Evolutionary conservation across 2,113 vertebrate genomes (phyloP).

Genomic region (Sylvia atricapilla): DNA sequence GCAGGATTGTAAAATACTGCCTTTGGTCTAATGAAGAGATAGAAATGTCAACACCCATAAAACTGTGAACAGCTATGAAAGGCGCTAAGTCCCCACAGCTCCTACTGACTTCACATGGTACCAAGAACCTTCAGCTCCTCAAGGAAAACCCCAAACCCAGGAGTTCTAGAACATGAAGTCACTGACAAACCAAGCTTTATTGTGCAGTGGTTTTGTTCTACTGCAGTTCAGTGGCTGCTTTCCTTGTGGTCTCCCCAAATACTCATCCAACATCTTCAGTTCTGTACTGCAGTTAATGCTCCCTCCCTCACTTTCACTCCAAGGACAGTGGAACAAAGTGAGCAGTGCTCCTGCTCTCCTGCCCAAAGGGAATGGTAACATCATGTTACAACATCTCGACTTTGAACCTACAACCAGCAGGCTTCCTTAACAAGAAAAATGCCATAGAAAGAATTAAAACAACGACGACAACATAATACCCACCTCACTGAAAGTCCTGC

Average conservation of each 20-base stretch:
- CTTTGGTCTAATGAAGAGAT: background rate
- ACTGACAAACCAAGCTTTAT: background rate
- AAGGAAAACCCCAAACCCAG: background rate
- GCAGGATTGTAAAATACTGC: background rate
- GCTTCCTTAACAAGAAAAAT: background rate
- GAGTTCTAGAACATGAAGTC: background rate
- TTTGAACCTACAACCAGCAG: background rate
- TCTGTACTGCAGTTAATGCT: background rate
- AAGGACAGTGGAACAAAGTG: background rate
- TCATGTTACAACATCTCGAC: background rate
- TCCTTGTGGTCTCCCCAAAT: background rate
- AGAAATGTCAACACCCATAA: background rate
- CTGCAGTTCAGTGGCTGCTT: background rate
- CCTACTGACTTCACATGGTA: background rate
- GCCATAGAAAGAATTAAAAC: background rate
- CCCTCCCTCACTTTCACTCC: background rate
- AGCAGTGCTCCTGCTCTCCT: background rate
- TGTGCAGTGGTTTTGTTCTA: background rate
- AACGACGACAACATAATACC: background rate
- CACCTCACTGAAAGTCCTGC: background rate
- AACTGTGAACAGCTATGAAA: background rate
- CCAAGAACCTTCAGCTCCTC: background rate
- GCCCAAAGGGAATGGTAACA: background rate
- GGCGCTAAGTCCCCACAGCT: background rate
- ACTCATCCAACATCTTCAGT: background rate